Percentiles rank a stretch among this genome's conserved stretches.
phyloP scores from a whole-genome alignment of 2,113 vertebrate genomes.

The Spea bombifrons region DNA sequence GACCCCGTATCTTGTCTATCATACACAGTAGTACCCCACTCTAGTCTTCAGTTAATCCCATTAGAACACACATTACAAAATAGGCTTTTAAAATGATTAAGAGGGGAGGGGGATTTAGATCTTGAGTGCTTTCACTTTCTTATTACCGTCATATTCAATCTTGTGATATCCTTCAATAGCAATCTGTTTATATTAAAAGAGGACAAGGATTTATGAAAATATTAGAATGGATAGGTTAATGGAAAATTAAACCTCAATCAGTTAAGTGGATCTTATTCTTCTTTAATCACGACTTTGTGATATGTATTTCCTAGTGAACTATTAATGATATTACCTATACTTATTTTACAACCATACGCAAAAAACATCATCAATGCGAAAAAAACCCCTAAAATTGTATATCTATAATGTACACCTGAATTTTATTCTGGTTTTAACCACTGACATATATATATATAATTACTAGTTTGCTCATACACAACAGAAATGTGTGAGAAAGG shows the following conservation, averaged over 20 bases:
- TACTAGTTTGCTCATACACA: no score
- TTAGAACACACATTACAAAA: slow-evolving; percentile 3
- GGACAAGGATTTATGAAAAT: background rate
- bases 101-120: background rate
- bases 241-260: background rate
- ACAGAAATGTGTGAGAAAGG: no score
- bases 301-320: no score
- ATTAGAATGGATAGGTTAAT: background rate
- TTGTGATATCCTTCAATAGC: background rate
- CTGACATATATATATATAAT: no score
- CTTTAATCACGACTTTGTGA: background rate
- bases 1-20: slow-evolving; percentile 22
- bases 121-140: background rate
- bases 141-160: background rate
- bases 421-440: no score
- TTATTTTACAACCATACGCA: no score
- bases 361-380: no score
- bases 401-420: no score
- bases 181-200: background rate
- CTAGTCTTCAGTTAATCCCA: background rate
- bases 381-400: no score
- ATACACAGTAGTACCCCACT: background rate
- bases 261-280: background rate
- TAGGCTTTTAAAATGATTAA: slow-evolving; percentile 28
- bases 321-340: no score